A percentile compares a stretch with the other conserved stretches of the same genome.
Evolutionary conservation across 2,797 vertebrate genomes (phyloP).

Genomic region (Arnoldichthys spilopterus): DNA sequence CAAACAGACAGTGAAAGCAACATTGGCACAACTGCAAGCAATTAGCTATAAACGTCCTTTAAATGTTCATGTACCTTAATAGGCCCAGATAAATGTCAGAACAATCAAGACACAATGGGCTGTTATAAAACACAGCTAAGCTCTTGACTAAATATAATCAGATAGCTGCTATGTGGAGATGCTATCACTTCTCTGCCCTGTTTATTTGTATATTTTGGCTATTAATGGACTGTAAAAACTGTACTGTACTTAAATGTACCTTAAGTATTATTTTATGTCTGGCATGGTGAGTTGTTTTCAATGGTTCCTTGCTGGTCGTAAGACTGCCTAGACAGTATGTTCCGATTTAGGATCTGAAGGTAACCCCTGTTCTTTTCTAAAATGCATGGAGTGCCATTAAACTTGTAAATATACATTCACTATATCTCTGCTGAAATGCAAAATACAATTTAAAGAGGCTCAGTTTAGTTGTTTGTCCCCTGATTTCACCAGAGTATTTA

Average conservation of each 20-base stretch:
- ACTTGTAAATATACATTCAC: no score
- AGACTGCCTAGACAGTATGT: background rate
- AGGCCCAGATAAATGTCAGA: slow-evolving; percentile 47
- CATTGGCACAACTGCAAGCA: slow-evolving; percentile 47
- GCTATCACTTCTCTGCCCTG: slow-evolving; percentile 29
- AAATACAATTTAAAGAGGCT: no score
- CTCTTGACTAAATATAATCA: slow-evolving; percentile 32
- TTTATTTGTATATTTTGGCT: slow-evolving; percentile 34
- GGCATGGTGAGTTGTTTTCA: background rate
- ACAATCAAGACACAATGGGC: slow-evolving; percentile 38
- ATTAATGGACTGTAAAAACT: background rate
- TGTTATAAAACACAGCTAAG: slow-evolving; percentile 41
- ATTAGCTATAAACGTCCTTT: slow-evolving; percentile 41
- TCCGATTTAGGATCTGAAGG: background rate
- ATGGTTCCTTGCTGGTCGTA: background rate
- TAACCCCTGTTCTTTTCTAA: background rate
- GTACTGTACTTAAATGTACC: slow-evolving; percentile 6
- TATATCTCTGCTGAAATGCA: no score
- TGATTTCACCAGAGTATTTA: no score
- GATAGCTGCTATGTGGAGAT: slow-evolving; percentile 32
- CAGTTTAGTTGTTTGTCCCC: no score
- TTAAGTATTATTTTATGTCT: background rate
- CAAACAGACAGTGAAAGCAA: slow-evolving; percentile 39
- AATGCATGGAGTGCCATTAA: no score
- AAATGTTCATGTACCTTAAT: slow-evolving; percentile 41